A percentile compares a stretch with the other conserved stretches of the same genome.
phyloP scores from a whole-genome alignment of 2,888 invertebrate genomes.

The Dasysyrphus albostriatus region DNA sequence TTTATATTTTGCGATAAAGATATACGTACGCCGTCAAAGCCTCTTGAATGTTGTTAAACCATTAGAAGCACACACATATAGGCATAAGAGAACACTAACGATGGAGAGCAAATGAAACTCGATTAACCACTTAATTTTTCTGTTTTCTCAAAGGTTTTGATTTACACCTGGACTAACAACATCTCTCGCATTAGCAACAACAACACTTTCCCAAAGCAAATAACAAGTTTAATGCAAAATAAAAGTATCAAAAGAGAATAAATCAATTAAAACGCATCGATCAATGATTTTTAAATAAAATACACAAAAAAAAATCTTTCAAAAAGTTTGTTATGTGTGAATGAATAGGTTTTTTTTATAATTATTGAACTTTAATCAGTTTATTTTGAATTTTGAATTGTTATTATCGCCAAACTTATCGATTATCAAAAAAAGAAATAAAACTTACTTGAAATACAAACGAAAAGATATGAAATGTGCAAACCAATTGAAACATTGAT shows the following conservation, averaged over 20 bases:
- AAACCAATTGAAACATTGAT: constrained; percentile 86
- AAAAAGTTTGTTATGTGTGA: background rate
- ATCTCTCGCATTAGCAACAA: background rate
- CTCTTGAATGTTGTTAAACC: background rate
- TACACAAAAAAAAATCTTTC: background rate
- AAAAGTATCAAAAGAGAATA: background rate
- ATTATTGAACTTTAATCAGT: background rate
- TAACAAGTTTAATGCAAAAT: background rate
- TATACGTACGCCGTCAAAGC: background rate
- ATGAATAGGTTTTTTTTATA: background rate
- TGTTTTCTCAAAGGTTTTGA: constrained; percentile 13
- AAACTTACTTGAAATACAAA: constrained; percentile 85
- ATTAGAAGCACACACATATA: background rate
- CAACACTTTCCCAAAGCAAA: background rate
- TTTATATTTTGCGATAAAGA: background rate
- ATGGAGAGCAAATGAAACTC: background rate
- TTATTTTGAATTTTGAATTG: background rate
- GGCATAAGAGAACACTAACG: background rate
- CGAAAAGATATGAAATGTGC: constrained; percentile 87
- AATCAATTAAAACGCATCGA: background rate
- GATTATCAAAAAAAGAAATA: background rate
- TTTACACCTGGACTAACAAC: constrained; percentile 17
- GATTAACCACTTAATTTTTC: constrained; percentile 32
- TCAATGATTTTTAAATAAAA: background rate
- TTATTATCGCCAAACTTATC: background rate